Evolutionary conservation across 2,888 invertebrate species (phyloP).

Genomic region (Belgica antarctica): DNA sequence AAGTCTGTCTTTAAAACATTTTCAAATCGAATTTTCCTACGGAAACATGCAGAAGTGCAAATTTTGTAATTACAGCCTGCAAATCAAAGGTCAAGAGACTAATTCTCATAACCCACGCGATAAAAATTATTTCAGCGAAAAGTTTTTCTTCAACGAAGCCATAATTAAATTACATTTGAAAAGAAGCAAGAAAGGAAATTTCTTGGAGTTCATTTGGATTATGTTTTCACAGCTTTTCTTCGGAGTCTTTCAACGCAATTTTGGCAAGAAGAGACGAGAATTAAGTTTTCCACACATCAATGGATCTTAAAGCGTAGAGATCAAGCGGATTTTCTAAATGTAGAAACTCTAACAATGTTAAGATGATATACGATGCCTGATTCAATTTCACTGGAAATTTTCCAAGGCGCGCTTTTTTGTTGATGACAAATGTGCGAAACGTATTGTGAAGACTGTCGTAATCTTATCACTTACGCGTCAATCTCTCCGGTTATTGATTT

Average conservation of each 20-base stretch:
- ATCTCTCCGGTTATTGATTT: neutral
- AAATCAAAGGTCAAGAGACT: no score
- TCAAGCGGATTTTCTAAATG: constrained; percentile 30
- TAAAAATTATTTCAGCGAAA: neutral
- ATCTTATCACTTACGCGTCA: constrained; percentile 25
- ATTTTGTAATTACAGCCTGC: no score
- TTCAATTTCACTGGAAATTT: constrained; percentile 36
- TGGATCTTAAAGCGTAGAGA: constrained; percentile 18
- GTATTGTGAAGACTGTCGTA: constrained; percentile 28
- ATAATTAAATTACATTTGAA: constrained; percentile 41
- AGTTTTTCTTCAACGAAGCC: constrained; percentile 23
- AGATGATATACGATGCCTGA: constrained; percentile 33
- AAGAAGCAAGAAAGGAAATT: neutral
- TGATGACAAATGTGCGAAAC: neutral
- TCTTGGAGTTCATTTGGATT: neutral
- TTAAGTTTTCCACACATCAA: neutral
- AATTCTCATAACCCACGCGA: neutral
- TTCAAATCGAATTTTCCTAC: neutral
- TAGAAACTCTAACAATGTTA: constrained; percentile 34
- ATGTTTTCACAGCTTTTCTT: neutral
- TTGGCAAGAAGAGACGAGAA: neutral
- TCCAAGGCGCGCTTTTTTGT: neutral
- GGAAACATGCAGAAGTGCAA: no score
- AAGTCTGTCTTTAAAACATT: neutral
- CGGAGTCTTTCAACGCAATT: neutral